Conservation (phyloP, 35 echinoderm and acorn worm genomes). For the Amphiura filiformis region DNA sequence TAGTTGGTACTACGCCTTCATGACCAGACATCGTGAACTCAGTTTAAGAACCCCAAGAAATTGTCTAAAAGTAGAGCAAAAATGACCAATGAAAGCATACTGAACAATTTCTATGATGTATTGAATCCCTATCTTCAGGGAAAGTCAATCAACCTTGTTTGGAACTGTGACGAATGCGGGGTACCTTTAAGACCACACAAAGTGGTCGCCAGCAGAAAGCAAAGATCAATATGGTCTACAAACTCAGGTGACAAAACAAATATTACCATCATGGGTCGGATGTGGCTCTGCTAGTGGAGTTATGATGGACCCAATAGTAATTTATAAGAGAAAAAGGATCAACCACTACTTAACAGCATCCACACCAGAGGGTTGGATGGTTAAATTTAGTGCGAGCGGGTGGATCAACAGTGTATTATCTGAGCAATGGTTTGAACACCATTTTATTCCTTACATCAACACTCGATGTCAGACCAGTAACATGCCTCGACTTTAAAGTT, state of each 20-base stretch:
- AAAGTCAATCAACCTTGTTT: neutral
- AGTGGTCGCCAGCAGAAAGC: neutral
- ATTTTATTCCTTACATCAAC: too few relatives aligned
- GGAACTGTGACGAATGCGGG: neutral
- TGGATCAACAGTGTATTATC: neutral
- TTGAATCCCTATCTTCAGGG: neutral
- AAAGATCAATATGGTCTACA: too few relatives aligned
- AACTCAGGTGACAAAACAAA: neutral
- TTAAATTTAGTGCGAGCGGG: neutral
- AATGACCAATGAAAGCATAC: neutral
- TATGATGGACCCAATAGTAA: neutral
- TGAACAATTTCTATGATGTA: neutral
- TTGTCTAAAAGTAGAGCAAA: neutral
- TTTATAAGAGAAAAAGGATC: neutral
- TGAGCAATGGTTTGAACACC: neutral
- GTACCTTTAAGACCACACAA: neutral
- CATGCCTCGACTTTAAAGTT: neutral
- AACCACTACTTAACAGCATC: neutral
- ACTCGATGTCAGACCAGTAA: neutral
- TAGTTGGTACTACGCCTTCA: neutral
- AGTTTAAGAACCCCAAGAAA: neutral
- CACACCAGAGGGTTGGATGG: neutral
- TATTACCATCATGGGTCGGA: neutral
- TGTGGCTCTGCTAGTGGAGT: neutral
- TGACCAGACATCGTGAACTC: neutral